Evolutionary conservation across 2,113 vertebrate genomes (phyloP), one percentile per base, ranked within the genome.

Genomic region (Collichthys lucidus): DNA sequence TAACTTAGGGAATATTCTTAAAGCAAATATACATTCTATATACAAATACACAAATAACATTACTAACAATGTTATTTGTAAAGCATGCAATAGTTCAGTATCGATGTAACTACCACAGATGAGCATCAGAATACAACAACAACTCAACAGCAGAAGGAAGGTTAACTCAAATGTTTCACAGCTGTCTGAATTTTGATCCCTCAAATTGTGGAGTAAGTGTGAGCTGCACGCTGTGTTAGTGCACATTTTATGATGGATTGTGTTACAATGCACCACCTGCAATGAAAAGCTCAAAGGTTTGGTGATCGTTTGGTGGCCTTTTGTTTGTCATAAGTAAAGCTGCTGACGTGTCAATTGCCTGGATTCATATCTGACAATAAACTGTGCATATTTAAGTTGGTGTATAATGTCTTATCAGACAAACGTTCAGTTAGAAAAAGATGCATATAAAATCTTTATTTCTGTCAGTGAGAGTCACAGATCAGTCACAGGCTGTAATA

Each of bases 251-350:
- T 60, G 69, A 64, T 53, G 6, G 29, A 56, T 20, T 7, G 24
- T 63, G 49, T 64, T 47, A 49, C 1, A 35, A 11, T 1, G 17
- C 8, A 2, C 16, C 0, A 1, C 35, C 44, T 46, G 16, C 20
- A 29, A 68, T 29, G 44, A 74, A 65, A 66, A 74, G 68, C 40
- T 80, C 80, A 83, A 86, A 86, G 80, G 80, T 89, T 81, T 53
- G 17, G 8, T 42, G 22, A 29, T 22, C n/a, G 4, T 22, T 42
- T 29, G 10, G 9, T 40, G 7, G 5, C 47, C 40, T 14, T n/a
- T 12, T 15, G 15, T 11, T 69, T 1, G 19, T 10, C n/a, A 20
- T 3, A 46, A 17, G 16, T 40, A 50, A 26, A 9, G 22, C 20
- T 29, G 26, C 29, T 74, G 68, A 74, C 20, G 7, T 42, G 11